Base-by-base conservation (phyloP, 1,140 invertebrate genomes). In the Nebria ingens region DNA sequence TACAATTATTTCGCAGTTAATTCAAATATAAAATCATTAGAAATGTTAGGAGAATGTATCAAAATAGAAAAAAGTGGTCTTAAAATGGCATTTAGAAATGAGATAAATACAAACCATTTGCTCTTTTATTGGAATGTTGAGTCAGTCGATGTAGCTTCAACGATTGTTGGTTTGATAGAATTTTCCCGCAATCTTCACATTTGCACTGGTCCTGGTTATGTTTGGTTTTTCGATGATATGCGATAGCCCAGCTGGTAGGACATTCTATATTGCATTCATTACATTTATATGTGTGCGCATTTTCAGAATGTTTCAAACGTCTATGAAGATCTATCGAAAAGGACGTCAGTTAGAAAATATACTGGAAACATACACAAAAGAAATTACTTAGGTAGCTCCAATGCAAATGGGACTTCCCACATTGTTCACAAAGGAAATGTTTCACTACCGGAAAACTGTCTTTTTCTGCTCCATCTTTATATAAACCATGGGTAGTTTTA, bases 391-490 rank as follows among this genome's bases (percentile, higher is more conserved):
- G 59, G 56, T 76, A 76, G 0, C 72, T 75, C 72, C 72, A 75
- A 58, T 77, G 74, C 2, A 76, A 60, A 53, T 74, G 74, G 1
- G 72, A 73, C 2, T 73, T 68, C 0, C 68, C 68, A 53, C 73
- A 75, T 29, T 71, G 72, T 70, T 74, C 69, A 56, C 75, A 77
- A n/a, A 76, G 49, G 57, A 77, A 77, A 56, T 76, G 73, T 54
- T 76, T 76, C 21, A 71, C 73, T 2, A 76, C 73, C 0, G 72
- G 71, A 53, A 76, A 77, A 1, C 67, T 67, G 1, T 71, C 60
- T 59, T 19, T 63, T 64, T 59, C 61, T 65, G 1, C 56, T 60
- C 2, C 69, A 68, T 60, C 68, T 58, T 72, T 73, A 62, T 75
- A 76, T 57, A 74, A 76, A 1, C 75, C 75, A 58, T 77, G 75